A percentile compares a stretch with the other conserved stretches of the same genome.
Evolutionary conservation across 2,888 invertebrate genomes (phyloP).

Genomic region (Digitonthophagus gazella): DNA sequence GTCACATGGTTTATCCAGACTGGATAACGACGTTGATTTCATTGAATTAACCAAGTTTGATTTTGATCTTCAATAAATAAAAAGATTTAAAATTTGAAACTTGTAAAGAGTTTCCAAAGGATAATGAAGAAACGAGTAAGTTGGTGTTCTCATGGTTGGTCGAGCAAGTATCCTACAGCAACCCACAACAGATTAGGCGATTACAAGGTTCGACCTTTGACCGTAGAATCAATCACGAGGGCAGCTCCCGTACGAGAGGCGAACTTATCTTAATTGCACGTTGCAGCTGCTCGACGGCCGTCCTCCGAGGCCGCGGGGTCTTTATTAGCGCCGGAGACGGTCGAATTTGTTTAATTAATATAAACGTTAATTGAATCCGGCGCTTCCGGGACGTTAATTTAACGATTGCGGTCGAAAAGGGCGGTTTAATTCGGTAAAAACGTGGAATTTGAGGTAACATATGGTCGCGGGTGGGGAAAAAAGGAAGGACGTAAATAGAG

Average conservation of each 20-base stretch:
- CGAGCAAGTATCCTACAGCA: constrained; percentile 21
- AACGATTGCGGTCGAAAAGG: background rate
- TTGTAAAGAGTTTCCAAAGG: constrained; percentile 26
- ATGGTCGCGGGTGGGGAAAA: background rate
- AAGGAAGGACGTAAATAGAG: background rate
- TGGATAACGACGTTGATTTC: no score
- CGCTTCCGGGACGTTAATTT: background rate
- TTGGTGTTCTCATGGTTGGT: constrained; percentile 30
- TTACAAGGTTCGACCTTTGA: constrained; percentile 40
- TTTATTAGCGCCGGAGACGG: constrained; percentile 36
- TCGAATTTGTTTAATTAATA: constrained; percentile 35
- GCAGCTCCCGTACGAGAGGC: constrained; percentile 39
- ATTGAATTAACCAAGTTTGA: no score
- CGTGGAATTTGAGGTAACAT: background rate
- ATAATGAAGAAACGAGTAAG: background rate
- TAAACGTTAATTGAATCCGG: constrained; percentile 4
- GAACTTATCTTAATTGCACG: constrained; percentile 42
- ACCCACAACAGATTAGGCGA: constrained; percentile 35
- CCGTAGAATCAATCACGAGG: constrained; percentile 40
- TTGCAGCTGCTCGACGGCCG: constrained; percentile 35
- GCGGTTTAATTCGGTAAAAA: background rate
- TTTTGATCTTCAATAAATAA: no score
- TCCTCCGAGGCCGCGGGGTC: constrained; percentile 27
- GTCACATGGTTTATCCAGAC: no score
- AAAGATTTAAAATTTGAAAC: constrained; percentile 32